Evolutionary conservation across 2,888 invertebrate genomes (phyloP).

Genomic region (Cerastis leucographa): DNA sequence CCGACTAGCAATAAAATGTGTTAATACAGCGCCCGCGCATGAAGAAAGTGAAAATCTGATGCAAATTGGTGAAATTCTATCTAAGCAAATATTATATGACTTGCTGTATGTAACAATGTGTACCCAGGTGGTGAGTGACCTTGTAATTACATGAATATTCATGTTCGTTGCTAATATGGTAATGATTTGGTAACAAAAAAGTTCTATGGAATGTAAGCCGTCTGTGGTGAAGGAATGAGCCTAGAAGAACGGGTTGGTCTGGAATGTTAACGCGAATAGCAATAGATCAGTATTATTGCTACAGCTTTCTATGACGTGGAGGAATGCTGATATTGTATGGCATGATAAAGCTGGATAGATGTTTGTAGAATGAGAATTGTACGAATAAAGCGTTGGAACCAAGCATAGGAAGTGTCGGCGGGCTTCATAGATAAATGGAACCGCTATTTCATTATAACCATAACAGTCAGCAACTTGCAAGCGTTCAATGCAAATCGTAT

Average conservation of each 20-base stretch:
- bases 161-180: conserved; percentile 35
- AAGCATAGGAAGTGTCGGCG: neutral
- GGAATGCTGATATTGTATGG: conserved; percentile 41
- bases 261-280: conserved; percentile 39
- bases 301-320: conserved; percentile 52
- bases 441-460: neutral
- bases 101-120: conserved; percentile 61
- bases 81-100: conserved; percentile 65
- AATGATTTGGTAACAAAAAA: conserved; percentile 39
- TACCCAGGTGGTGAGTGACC: conserved; percentile 48
- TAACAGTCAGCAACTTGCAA: neutral
- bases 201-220: conserved; percentile 23
- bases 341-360: conserved; percentile 25
- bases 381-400: neutral
- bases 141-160: conserved; percentile 55
- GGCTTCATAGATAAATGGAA: neutral
- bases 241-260: conserved; percentile 40
- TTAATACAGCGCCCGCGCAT: conserved; percentile 66
- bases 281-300: conserved; percentile 47
- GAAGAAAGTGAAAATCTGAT: conserved; percentile 77
- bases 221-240: conserved; percentile 25
- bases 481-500: neutral
- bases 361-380: conserved; percentile 8
- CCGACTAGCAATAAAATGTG: conserved; percentile 65
- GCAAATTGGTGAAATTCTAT: conserved; percentile 75